Evolutionary conservation across 1,140 invertebrate species (phyloP).

Genomic region (Oreohelix idahoensis): DNA sequence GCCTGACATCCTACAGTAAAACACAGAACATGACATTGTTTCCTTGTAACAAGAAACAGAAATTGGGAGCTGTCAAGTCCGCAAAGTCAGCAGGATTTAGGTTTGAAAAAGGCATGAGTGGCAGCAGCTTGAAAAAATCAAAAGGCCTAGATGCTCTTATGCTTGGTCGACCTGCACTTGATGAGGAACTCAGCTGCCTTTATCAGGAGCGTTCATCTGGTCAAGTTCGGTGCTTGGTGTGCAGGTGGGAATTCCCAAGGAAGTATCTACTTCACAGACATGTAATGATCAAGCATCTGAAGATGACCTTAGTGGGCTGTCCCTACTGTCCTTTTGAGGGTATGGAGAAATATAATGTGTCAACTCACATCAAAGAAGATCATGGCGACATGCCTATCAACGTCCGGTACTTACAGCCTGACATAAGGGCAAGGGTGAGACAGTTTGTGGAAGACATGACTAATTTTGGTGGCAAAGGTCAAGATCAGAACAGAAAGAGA

Average conservation of each 20-base stretch:
- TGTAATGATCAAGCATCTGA: slow-evolving; percentile 50
- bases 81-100: neutral
- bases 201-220: slow-evolving; percentile 22
- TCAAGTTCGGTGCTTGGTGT: slow-evolving; percentile 43
- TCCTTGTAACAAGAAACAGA: neutral
- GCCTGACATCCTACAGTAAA: too few species aligned
- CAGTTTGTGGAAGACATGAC: slow-evolving; percentile 45
- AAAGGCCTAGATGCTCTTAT: slow-evolving; percentile 38
- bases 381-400: slow-evolving; percentile 40
- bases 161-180: slow-evolving; percentile 47
- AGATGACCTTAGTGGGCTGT: slow-evolving; percentile 47
- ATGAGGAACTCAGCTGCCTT: slow-evolving; percentile 44
- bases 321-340: slow-evolving; percentile 48
- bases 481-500: neutral
- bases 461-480: neutral
- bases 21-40: too few species aligned
- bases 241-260: slow-evolving; percentile 48
- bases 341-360: slow-evolving; percentile 49
- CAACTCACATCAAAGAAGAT: slow-evolving; percentile 48
- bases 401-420: slow-evolving; percentile 34
- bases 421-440: slow-evolving; percentile 35
- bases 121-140: neutral
- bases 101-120: neutral
- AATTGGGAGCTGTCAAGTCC: neutral
- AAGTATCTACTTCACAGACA: slow-evolving; percentile 50